Base-by-base conservation (phyloP, 2,888 invertebrate genomes). In the Sphecodes monilicornis region DNA sequence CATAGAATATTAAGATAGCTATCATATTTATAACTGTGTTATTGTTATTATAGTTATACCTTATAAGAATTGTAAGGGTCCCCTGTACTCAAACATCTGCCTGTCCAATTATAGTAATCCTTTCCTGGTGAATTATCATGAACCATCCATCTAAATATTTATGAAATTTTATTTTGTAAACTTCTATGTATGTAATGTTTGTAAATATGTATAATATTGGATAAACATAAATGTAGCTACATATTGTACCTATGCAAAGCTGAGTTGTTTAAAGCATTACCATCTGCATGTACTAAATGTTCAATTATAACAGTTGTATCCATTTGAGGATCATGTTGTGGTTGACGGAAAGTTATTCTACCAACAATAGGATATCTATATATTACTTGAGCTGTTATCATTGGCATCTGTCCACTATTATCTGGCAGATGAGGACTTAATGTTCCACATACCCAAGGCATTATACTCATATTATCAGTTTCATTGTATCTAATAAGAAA, bases 51-150 rank as follows among this genome's bases (percentile, higher is more conserved):
- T 60, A 60, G 4, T 2, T 18, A 68, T 90, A 97, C 96, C 89
- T 97, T 96, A 90, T 97, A 97, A 0, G 98, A 98, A 95, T 98
- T 98, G 93, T 96, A 98, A n/a, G 97, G 95, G 0, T 93, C 93
- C 8, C 98, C 98, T 0, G 98, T 96, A 89, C 98, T 98, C 16
- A 98, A 95, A 93, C 98, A 98, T 57, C 98, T 95, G 68, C 96
- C 97, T 43, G 97, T 97, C 98, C 98, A 98, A 95, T 98, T 98
- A 94, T 98, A 98, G 95, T 97, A 98, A 95, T 99, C 99, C 84
- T 96, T 96, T 29, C 98, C 98, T 0, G 98, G 98, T 0, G 97
- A 96, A 87, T 96, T 95, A 80, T 96, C 97, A 93, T 98, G 98
- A 29, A 99, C 96, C 18, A 97, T 97, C 98, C 98, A 99, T 87